Evolutionary conservation across 2,113 vertebrate genomes (phyloP), one percentile per base, ranked within the genome.

Genomic region (Furnarius figulus): DNA sequence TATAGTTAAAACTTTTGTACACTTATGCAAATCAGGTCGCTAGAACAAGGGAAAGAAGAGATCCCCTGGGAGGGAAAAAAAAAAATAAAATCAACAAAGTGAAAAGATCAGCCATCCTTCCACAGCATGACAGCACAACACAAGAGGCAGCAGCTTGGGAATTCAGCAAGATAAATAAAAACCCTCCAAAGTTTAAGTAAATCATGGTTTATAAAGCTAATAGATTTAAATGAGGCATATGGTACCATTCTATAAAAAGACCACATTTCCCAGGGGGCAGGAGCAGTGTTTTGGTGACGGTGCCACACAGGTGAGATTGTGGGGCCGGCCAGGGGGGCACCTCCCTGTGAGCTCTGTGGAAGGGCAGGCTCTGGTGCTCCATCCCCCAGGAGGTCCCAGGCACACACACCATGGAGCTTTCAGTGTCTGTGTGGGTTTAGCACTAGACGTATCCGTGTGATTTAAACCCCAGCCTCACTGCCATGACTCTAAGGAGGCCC

Each of bases 161-260:
- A 91, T 95, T 95, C 76, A 93, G 73, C 74, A 75, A 95, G 94
- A 92, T 96, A 97, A 97, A 97, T 96, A 96, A 92, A 97, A 97
- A 70, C 90, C 91, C 97, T 98, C 97, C 88, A 79, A 97, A 98
- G 97, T 98, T 97, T 97, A 98, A 98, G 97, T 93, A 97, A 98
- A 92, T 89, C 71, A 22, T 9, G 33, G 82, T 89, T 96, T 93
- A 73, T 44, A 91, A 65, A 70, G 46, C 90, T 49, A 65, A 96
- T 73, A 90, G 81, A 66, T 95, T 91, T 81, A 76, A 91, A 88
- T 89, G 94, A 95, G 65, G 59, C 85, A 89, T 68, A 84, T 6
- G 4, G 53, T 42, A 53, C 61, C 66, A 33, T 73, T 84, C 87
- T 76, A 72, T 52, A 88, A 89, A 90, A 96, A 82, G n/a, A 17